Conservation (phyloP, 2,113 vertebrate species). For the Corythaixoides concolor region DNA sequence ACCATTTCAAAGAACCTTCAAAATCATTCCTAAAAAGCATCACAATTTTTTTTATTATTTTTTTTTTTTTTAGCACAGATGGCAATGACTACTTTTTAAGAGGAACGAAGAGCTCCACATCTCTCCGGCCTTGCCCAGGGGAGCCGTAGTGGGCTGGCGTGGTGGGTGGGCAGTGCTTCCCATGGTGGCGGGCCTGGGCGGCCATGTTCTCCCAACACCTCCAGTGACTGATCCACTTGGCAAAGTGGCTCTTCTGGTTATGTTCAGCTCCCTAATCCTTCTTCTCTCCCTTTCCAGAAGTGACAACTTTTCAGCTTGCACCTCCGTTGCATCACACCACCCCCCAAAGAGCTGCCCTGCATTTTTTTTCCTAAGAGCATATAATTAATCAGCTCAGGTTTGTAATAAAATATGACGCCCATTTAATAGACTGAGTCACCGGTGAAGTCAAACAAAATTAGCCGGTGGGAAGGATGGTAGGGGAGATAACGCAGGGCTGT, state of each 20-base stretch:
- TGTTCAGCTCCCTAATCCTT: background rate
- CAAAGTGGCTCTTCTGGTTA: background rate
- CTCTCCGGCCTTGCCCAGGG: background rate
- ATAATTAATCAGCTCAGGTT: slow-evolving; percentile 39
- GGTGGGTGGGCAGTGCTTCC: background rate
- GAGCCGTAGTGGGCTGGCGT: background rate
- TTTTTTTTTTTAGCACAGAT: background rate
- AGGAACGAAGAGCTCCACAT: background rate
- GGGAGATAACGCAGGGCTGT: background rate
- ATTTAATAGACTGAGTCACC: slow-evolving; percentile 40
- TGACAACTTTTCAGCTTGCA: background rate
- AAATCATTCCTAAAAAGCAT: background rate
- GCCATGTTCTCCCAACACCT: background rate
- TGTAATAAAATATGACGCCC: slow-evolving; percentile 12
- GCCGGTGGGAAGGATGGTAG: slow-evolving; percentile 4
- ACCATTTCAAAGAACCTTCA: background rate
- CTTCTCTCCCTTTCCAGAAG: background rate
- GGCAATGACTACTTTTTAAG: background rate
- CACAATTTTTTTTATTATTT: accelerated
- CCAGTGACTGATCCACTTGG: background rate
- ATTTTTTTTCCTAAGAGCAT: slow-evolving; percentile 12
- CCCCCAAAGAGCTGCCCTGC: background rate
- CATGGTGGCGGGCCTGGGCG: background rate
- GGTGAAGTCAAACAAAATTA: background rate
- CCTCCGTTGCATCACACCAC: background rate